Evolutionary conservation across 2,888 invertebrate species (phyloP), one percentile per base, ranked within the genome.

Genomic region (Mythimna ferrago): DNA sequence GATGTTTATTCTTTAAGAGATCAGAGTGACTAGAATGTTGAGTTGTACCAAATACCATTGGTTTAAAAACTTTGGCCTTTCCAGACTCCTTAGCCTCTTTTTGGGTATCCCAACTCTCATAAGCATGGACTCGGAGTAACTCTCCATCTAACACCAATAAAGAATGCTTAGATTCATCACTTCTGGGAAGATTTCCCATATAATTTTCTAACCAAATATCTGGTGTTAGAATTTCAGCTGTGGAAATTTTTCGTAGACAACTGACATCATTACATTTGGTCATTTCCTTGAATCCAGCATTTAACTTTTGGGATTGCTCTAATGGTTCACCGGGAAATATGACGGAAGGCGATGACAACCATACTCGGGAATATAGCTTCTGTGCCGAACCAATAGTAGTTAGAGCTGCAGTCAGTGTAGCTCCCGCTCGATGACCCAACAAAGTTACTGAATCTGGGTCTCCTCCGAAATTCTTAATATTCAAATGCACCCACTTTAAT

Each of bases 401-500:
- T 57, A 99, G 93, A 0, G 98, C 98, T 0, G 98, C 98, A 0
- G 98, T 98, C 19, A 99, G 93, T 0, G 98, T 98, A 0, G 98
- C 99, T 1, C 99, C 99, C 0, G 98, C 98, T 35, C 98, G 97
- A 89, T 99, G 98, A 0, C 98, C 99, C 86, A 99, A 97, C 54
- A 99, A 90, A 0, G 98, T 99, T 0, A 99, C 98, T 5, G 98
- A 97, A 1, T 96, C 95, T 1, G 97, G 97, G 90, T 98, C 98
- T 0, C 99, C 99, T 0, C 99, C 98, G 88, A 99, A 99, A 90
- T 98, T 97, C 72, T 97, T 97, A 62, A 98, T 98, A 90, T 99
- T 99, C 82, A 97, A 93, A 76, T 98, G 97, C 2, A 99, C 97
- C 99, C 99, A 99, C 74, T 97, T 96, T 26, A 99, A 94, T 0